phyloP scores from a whole-genome alignment of 2,797 vertebrate genomes.

The Dromococcyx pavoninus region DNA sequence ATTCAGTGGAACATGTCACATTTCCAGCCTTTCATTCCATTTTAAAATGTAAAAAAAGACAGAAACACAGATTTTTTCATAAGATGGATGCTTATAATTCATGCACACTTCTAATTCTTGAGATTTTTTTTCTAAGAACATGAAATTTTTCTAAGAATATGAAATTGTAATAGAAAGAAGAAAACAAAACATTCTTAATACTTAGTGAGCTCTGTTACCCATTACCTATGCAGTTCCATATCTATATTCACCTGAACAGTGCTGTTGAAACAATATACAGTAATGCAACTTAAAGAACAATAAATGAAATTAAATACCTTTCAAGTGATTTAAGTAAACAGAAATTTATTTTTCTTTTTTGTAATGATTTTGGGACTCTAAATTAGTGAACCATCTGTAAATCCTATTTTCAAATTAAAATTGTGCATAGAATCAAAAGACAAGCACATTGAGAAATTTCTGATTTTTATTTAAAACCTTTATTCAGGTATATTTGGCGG shows the following conservation, averaged over 20 bases:
- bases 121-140: background rate
- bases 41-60: background rate
- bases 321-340: background rate
- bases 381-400: background rate
- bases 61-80: background rate
- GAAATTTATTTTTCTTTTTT: background rate
- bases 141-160: background rate
- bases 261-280: background rate
- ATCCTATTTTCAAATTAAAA: background rate
- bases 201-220: background rate
- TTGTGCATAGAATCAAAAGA: background rate
- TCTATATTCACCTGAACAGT: background rate
- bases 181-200: background rate
- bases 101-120: background rate
- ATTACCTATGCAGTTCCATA: background rate
- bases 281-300: background rate
- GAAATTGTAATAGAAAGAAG: background rate
- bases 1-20: conserved; percentile 20
- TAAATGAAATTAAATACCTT: background rate
- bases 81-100: background rate
- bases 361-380: background rate
- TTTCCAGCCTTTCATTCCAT: conserved; percentile 5
- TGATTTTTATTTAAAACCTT: background rate
- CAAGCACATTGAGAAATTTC: background rate
- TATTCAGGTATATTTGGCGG: background rate